Base-by-base conservation (phyloP, 2,888 invertebrate species). In the Habroteleia sp. region DNA sequence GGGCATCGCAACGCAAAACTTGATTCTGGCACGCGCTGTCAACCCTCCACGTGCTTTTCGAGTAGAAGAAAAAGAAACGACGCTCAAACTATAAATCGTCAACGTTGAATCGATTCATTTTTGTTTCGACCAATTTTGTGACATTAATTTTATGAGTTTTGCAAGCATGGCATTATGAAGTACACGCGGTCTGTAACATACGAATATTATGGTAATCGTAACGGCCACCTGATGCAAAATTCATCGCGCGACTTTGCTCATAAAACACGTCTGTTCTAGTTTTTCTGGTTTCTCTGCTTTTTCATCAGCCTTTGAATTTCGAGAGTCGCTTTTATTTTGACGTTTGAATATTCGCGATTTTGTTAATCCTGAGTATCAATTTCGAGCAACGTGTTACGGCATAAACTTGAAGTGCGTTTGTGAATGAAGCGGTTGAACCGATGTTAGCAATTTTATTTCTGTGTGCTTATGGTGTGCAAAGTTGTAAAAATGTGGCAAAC, bases 401-500 rank as follows among this genome's bases (percentile, higher is more conserved):
- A n/a, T 4, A 33, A 69, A 69, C 27, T 56, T 23, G 54, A 31
- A 48, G 66, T 48, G 48, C 35, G 8, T 14, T 13, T 14, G 23
- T n/a, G n/a, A 3, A 10, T n/a, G n/a, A n/a, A n/a, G n/a, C n/a
- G 11, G 37, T 16, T 16, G 37, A 37, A 42, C 56, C 7, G 14
- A 29, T 31, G 20, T 27, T n/a, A 5, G 3, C 35, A 23, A 11
- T 13, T 10, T 14, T 20, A 14, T 39, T 25, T 10, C 5, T 8
- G 29, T 11, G 33, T 25, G 33, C 11, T 33, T 42, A 83, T 85
- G 84, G 80, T 81, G 83, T 84, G 77, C 79, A 83, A 76, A 79
- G 77, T 74, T 79, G 77, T 76, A 79, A 80, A 80, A 82, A 84
- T 85, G 87, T 88, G 87, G 87, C 85, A 86, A 81, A 80, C 84